A percentile compares a stretch with the other conserved stretches of the same genome.
These are phyloP conservation scores for Liposcelis brunnea DNA, from an alignment of 2,888 invertebrate species.

Conservation along the genomic window DNA sequence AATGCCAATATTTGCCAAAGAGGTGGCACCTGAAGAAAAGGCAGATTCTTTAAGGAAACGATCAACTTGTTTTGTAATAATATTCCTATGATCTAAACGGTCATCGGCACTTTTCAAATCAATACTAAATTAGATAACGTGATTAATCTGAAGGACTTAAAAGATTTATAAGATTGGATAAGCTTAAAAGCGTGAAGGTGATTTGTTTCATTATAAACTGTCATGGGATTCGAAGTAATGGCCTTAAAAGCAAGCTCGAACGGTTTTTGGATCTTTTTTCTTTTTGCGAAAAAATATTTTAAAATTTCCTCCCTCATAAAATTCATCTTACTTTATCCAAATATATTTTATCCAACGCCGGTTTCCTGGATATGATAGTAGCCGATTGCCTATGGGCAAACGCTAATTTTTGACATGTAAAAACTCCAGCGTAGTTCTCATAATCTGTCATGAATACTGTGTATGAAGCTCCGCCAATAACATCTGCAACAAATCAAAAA, in stretches of 20 bases:
- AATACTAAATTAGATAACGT: background rate
- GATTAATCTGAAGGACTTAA: background rate
- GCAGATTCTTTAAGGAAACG: too few relatives aligned
- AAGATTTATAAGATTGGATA: slow-evolving; percentile 2
- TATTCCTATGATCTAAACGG: too few relatives aligned
- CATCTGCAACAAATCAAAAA: slow-evolving; percentile 31
- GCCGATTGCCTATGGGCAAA: slow-evolving; percentile 62
- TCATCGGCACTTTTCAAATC: too few relatives aligned
- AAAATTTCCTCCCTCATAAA: too few relatives aligned
- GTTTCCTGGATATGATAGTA: slow-evolving; percentile 59
- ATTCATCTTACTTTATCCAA: slow-evolving; percentile 41
- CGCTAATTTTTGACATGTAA: slow-evolving; percentile 59
- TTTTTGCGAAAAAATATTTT: too few relatives aligned
- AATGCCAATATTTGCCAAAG: too few relatives aligned
- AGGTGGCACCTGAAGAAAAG: too few relatives aligned
- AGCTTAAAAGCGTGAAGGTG: background rate
- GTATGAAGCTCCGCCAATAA: slow-evolving; percentile 57
- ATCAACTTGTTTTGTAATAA: too few relatives aligned
- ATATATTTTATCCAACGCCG: slow-evolving; percentile 50
- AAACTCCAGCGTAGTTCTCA: slow-evolving; percentile 52
- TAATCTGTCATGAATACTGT: slow-evolving; percentile 61
- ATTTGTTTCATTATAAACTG: background rate
- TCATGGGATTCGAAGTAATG: background rate
- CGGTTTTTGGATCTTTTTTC: too few relatives aligned
- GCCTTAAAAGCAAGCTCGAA: background rate